phyloP scores from a whole-genome alignment of 2,113 vertebrate genomes.

The Thymallus thymallus region DNA sequence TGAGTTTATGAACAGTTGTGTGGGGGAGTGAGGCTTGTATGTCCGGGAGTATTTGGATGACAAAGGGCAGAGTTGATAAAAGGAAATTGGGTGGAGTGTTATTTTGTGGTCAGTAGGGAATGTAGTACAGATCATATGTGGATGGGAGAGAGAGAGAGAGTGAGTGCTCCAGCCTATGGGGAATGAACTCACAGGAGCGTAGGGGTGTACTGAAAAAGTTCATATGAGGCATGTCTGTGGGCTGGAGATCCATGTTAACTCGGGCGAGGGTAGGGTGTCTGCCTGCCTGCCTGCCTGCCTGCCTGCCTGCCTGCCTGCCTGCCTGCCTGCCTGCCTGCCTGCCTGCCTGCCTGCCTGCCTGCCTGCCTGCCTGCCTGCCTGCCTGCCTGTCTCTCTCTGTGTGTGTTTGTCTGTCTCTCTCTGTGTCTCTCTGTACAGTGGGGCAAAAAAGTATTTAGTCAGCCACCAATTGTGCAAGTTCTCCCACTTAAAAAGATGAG shows the following conservation, averaged over 20 bases:
- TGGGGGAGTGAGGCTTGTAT: background rate
- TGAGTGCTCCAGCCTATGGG: background rate
- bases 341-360: background rate
- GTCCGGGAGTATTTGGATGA: background rate
- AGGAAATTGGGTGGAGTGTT: background rate
- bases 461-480: no score
- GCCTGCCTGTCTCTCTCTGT: background rate
- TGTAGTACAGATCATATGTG: background rate
- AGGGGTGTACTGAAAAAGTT: background rate
- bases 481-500: no score
- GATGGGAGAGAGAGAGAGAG: background rate
- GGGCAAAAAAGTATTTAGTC: no score
- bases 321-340: background rate
- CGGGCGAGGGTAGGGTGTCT: conserved; percentile 11
- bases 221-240: background rate
- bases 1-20: background rate
- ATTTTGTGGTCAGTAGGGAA: background rate
- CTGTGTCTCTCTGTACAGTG: background rate
- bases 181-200: background rate
- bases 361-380: background rate
- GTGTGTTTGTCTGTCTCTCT: background rate
- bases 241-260: background rate
- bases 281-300: background rate
- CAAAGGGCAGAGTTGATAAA: background rate
- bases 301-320: no score